A percentile compares a stretch with the other conserved stretches of the same genome.
phyloP scores from a whole-genome alignment of 2,113 vertebrate genomes.

The Thunnus maccoyii region DNA sequence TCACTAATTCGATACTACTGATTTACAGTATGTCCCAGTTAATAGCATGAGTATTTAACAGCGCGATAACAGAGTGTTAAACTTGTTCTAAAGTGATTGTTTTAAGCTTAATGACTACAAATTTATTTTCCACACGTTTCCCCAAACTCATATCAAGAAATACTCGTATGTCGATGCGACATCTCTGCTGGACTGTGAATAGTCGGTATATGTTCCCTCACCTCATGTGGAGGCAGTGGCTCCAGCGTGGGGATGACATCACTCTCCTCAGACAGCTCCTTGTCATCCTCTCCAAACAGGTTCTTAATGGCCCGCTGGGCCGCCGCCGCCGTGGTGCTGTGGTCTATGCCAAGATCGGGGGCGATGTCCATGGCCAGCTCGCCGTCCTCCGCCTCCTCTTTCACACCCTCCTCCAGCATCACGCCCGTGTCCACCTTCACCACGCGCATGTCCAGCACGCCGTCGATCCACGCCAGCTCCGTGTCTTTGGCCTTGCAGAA shows the following conservation, averaged over 20 bases:
- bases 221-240: slow-evolving; percentile 92
- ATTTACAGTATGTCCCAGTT: too few species aligned
- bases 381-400: slow-evolving; percentile 89
- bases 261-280: slow-evolving; percentile 92
- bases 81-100: too few species aligned
- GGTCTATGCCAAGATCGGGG: slow-evolving; percentile 81
- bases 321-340: slow-evolving; percentile 86
- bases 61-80: neutral
- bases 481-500: slow-evolving; percentile 99
- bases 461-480: slow-evolving; percentile 97
- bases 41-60: neutral
- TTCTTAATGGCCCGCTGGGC: slow-evolving; percentile 95
- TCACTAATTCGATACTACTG: too few species aligned
- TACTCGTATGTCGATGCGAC: neutral
- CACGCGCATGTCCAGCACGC: slow-evolving; percentile 97
- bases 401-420: slow-evolving; percentile 92
- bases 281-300: slow-evolving; percentile 94
- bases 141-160: neutral
- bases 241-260: slow-evolving; percentile 98
- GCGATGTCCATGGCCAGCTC: slow-evolving; percentile 90
- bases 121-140: neutral
- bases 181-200: neutral
- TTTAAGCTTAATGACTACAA: neutral
- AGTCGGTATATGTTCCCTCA: slow-evolving; percentile 60
- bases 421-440: slow-evolving; percentile 98